A percentile compares a stretch with the other conserved stretches of the same genome.
Conservation (phyloP, 2,797 vertebrate genomes). For the Taenioides sp. region DNA sequence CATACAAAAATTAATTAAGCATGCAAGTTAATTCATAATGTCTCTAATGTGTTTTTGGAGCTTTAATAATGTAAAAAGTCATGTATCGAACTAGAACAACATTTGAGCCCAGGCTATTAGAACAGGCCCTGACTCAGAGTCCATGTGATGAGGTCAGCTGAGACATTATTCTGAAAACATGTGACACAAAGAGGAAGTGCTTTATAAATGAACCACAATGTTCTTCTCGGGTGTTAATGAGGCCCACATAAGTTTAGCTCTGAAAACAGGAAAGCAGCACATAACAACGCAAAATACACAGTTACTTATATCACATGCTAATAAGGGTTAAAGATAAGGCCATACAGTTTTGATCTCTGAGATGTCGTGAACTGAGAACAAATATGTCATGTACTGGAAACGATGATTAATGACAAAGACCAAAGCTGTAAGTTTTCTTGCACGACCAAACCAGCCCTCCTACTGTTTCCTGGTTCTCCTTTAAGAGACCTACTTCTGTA, state of each 20-base stretch:
- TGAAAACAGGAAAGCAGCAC: background rate
- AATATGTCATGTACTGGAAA: background rate
- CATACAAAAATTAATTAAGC: background rate
- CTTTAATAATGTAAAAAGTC: background rate
- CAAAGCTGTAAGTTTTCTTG: background rate
- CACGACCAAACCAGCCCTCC: too few species aligned
- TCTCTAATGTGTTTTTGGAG: background rate
- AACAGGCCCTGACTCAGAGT: background rate
- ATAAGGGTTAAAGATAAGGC: background rate
- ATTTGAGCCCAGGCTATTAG: background rate
- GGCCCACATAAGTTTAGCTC: background rate
- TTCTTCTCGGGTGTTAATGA: conserved; percentile 7
- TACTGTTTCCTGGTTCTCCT: too few species aligned
- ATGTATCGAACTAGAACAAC: background rate
- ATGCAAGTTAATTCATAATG: too few species aligned
- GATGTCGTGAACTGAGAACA: background rate
- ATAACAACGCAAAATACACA: background rate
- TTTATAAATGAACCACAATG: conserved; percentile 7
- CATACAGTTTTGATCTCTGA: background rate
- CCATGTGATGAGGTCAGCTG: background rate
- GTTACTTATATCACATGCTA: background rate
- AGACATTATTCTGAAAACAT: background rate
- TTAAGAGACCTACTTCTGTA: too few species aligned
- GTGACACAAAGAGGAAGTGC: conserved; percentile 10
- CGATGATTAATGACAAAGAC: too few species aligned